Conservation (phyloP, 2,113 vertebrate species). For the Arizona elegans region DNA sequence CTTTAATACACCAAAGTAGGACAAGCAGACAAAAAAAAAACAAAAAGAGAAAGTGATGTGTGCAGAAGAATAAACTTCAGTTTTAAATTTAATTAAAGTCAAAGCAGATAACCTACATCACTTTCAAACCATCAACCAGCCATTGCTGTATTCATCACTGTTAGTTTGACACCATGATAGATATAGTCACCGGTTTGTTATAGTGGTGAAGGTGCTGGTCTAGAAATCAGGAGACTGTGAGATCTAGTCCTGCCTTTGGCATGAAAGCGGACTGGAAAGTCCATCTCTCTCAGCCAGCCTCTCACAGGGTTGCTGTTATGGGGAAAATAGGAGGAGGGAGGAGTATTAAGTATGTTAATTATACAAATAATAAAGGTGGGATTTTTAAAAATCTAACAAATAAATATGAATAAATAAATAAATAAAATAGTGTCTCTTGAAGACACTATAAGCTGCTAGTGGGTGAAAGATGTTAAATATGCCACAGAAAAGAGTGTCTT, state of each 20-base stretch:
- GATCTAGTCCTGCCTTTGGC: too few relatives aligned
- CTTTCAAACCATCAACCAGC: neutral
- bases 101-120: neutral
- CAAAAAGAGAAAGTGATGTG: neutral
- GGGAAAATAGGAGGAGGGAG: too few relatives aligned
- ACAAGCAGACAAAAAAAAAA: neutral
- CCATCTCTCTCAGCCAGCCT: too few relatives aligned
- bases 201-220: too few relatives aligned
- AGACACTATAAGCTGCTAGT: neutral
- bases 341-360: too few relatives aligned
- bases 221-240: too few relatives aligned
- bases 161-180: neutral
- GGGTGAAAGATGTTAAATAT: neutral
- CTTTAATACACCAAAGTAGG: neutral
- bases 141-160: neutral
- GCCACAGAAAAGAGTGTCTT: neutral
- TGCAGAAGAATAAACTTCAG: neutral
- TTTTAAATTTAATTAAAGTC: neutral
- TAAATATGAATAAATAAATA: too few relatives aligned
- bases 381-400: too few relatives aligned
- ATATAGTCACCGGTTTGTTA: neutral
- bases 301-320: too few relatives aligned
- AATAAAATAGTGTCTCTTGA: neutral
- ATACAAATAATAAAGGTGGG: too few relatives aligned
- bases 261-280: too few relatives aligned